Evolutionary conservation across 1,140 invertebrate genomes (phyloP).

Genomic region (Trachelipus rathkii): DNA sequence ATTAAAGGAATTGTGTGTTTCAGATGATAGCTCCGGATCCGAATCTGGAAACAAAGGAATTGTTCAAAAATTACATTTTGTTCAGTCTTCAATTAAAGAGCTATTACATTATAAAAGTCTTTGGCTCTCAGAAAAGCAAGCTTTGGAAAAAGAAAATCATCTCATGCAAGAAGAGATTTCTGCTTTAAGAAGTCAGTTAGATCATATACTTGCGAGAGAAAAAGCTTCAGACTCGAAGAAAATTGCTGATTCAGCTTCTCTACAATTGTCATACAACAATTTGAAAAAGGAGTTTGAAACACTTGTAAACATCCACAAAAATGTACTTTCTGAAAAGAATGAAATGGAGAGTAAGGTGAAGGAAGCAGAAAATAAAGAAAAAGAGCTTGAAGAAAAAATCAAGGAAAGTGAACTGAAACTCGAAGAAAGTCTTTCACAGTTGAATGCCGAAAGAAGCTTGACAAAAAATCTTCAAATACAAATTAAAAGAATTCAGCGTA

Average conservation of each 20-base stretch:
- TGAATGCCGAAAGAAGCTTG: not conserved
- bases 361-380: not conserved
- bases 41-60: not conserved
- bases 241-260: not conserved
- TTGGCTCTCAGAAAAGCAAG: constrained; percentile 35
- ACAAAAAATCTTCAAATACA: not conserved
- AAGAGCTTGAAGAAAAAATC: not conserved
- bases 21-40: constrained; percentile 13
- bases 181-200: constrained; percentile 19
- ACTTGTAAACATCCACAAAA: not conserved
- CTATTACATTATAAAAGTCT: constrained; percentile 22
- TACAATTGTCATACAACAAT: not conserved
- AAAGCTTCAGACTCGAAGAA: constrained; percentile 1
- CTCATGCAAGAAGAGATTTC: constrained; percentile 43
- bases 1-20: constrained; percentile 52
- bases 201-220: constrained; percentile 46
- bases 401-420: not conserved
- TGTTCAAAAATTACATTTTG: constrained; percentile 48
- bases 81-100: constrained; percentile 25
- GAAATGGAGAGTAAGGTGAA: not conserved
- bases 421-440: not conserved
- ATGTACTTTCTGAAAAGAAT: constrained; percentile 14
- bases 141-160: constrained; percentile 40
- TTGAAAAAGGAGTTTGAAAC: not conserved
- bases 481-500: not conserved